Evolutionary conservation across 2,797 vertebrate species (phyloP).

Genomic region (Leptatherina wallacei): DNA sequence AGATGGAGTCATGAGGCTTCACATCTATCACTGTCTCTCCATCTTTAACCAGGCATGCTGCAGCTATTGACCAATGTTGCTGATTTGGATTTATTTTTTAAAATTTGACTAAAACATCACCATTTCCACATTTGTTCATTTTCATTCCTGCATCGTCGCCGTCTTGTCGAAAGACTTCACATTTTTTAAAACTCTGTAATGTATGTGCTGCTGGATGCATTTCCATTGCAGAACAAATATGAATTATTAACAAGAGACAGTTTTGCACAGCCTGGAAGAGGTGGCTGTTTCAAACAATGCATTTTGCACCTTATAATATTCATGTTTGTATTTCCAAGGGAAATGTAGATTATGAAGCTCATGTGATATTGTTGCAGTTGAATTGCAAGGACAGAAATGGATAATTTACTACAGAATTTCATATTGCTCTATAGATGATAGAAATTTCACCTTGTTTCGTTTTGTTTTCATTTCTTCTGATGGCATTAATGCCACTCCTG

Average conservation of each 20-base stretch:
- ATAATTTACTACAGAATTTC: constrained; percentile 79
- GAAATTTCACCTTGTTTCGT: constrained; percentile 61
- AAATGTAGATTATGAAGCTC: constrained; percentile 87
- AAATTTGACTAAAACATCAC: constrained; percentile 18
- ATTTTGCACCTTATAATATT: constrained; percentile 86
- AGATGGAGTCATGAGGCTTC: background rate
- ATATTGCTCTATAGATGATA: constrained; percentile 63
- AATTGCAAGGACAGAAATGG: constrained; percentile 89
- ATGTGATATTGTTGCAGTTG: constrained; percentile 89
- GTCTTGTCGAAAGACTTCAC: constrained; percentile 39
- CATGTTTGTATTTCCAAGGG: constrained; percentile 89
- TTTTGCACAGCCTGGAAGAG: constrained; percentile 62
- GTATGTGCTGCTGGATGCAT: constrained; percentile 73
- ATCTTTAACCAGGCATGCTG: constrained; percentile 43
- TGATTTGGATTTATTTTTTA: constrained; percentile 52
- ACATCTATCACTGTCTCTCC: constrained; percentile 8
- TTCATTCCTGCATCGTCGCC: constrained; percentile 21
- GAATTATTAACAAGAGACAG: constrained; percentile 70
- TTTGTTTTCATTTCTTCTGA: constrained; percentile 53
- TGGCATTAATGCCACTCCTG: constrained; percentile 41
- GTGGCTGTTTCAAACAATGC: constrained; percentile 78
- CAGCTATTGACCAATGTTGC: constrained; percentile 65
- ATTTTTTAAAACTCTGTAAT: constrained; percentile 40
- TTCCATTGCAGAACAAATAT: constrained; percentile 80
- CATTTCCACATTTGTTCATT: constrained; percentile 30